Evolutionary conservation across 2,113 vertebrate genomes (phyloP).

Genomic region (Numida meleagris): DNA sequence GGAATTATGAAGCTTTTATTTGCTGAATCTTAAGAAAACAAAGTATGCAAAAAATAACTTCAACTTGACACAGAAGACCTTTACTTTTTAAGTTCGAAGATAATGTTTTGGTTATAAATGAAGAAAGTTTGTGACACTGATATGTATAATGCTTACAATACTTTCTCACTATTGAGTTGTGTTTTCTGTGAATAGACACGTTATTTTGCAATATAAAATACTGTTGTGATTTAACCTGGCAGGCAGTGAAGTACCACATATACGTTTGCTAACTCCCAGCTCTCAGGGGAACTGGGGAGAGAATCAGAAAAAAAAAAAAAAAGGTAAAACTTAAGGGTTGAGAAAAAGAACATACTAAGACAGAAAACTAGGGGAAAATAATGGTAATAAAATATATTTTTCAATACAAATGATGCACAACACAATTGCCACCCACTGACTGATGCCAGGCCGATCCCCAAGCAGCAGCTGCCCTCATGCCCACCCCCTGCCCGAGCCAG

Average conservation of each 20-base stretch:
- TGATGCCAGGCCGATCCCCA: not conserved
- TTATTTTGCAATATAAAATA: not conserved
- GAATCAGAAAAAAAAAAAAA: not conserved
- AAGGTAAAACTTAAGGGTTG: not conserved
- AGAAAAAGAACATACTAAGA: not conserved
- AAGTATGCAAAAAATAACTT: not conserved
- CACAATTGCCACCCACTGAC: not conserved
- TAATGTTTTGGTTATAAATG: not conserved
- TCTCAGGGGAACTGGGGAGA: too few species aligned
- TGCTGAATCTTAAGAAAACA: not conserved
- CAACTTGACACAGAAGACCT: not conserved
- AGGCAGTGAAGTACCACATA: not conserved
- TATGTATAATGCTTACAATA: not conserved
- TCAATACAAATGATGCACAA: not conserved
- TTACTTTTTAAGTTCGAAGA: not conserved
- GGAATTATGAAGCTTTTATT: not conserved
- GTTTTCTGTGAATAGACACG: not conserved
- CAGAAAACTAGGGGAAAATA: not conserved
- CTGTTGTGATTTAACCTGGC: not conserved
- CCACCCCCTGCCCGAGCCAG: not conserved
- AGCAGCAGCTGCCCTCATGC: not conserved
- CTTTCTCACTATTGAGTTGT: not conserved
- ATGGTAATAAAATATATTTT: not conserved
- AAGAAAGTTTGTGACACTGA: not conserved
- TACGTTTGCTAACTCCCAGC: not conserved